Conservation (phyloP, 2,888 invertebrate species). For the Trypoxylon attenuatum region DNA sequence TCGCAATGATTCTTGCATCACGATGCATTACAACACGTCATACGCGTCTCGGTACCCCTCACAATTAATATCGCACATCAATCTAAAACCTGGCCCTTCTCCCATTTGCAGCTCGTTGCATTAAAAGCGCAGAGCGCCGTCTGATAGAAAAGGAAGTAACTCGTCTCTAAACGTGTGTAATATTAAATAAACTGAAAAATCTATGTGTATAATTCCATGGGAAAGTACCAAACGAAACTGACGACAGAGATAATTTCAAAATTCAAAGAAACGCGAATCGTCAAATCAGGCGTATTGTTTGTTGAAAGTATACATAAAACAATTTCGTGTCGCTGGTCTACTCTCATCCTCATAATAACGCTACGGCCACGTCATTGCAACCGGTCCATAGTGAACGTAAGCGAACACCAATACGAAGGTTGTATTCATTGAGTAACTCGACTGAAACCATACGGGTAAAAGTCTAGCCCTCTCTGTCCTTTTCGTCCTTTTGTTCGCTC, state of each 20-base stretch:
- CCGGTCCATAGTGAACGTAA: constrained; percentile 1
- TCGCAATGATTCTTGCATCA: neutral
- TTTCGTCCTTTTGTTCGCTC: neutral
- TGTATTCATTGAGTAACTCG: constrained; percentile 14
- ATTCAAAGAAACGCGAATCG: neutral
- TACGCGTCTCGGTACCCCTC: neutral
- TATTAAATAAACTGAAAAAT: neutral
- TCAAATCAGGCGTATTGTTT: neutral
- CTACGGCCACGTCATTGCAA: constrained; percentile 2
- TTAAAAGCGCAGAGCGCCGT: no score
- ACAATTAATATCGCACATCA: neutral
- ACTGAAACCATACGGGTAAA: constrained; percentile 10
- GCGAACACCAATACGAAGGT: constrained; percentile 14
- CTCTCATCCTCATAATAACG: no score
- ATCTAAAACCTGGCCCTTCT: neutral
- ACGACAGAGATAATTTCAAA: no score
- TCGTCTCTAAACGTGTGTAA: no score
- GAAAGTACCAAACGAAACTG: neutral
- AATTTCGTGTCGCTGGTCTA: neutral
- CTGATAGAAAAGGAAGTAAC: no score
- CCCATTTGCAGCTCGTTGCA: neutral
- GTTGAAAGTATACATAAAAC: neutral
- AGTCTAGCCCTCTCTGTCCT: neutral
- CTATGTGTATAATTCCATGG: neutral
- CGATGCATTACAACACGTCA: neutral